Base-by-base conservation (phyloP, 2,797 vertebrate genomes). In the Arnoldichthys spilopterus region DNA sequence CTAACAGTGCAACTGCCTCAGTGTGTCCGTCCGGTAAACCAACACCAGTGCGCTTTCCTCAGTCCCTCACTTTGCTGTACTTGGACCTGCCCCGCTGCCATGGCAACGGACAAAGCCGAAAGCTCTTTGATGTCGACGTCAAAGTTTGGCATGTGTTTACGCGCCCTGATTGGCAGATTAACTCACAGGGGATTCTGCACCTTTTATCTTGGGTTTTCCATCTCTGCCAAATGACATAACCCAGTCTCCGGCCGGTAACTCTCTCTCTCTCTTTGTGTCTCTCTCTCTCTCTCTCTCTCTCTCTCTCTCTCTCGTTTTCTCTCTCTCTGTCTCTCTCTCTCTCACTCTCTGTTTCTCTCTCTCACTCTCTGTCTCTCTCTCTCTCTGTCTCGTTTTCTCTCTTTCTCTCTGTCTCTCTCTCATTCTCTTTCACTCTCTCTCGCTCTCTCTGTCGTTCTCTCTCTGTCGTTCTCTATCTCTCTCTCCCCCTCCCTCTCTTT, bases 181-280 rank as follows among this genome's bases (percentile, higher is more conserved):
- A 26, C 64, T 47, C 64, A 47, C 0, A 11, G 2, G 15, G 22
- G 12, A 22, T 56, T 58, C 54, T 58, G 9, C 6, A 7, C 7
- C 18, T 49, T 49, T 49, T 51, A 26, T 58, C 24, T 58, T 15
- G 3, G 3, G 3, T 24, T 13, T 28, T 28, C 12, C 2, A 2
- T 58, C 8, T 54, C 13, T 32, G 26, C 45, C 72, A 80, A 62
- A 54, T 80, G 78, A 80, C 78, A 64, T 63, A 74, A 70, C 54
- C 1, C 1, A 59, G 63, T 0, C 26, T 3, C 3, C 37, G 11
- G 62, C 32, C 30, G 59, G 56, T 58, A 15, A 28, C n/a, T n/a
- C n/a, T n/a, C 58, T 30, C 58, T 5, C 11, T 58, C 22, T 58
- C 56, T 15, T 1, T 58, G 3, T 11, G 13, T 30, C 58, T 32